These are phyloP conservation scores for Spodoptera littoralis DNA, from an alignment of 2,888 invertebrate species.

Conservation along the genomic window DNA sequence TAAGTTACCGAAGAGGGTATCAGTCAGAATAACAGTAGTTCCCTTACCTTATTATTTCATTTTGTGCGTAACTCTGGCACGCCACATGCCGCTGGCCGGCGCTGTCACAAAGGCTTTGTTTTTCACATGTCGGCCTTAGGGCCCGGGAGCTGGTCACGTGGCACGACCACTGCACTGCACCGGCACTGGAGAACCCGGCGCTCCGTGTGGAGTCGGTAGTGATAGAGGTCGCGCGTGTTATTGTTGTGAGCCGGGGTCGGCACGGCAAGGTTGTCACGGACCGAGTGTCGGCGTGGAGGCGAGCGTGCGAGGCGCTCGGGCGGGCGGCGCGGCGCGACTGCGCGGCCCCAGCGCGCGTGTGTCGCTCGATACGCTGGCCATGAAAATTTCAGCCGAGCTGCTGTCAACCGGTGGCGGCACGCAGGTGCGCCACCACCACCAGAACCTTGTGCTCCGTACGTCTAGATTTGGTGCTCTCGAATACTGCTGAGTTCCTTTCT, in stretches of 20 bases:
- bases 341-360: constrained; percentile 72
- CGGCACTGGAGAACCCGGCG: constrained; percentile 61
- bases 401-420: constrained; percentile 87
- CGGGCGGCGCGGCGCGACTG: constrained; percentile 79
- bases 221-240: constrained; percentile 70
- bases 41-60: constrained; percentile 87
- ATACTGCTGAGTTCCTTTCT: not conserved
- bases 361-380: constrained; percentile 87
- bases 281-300: constrained; percentile 65
- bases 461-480: not conserved
- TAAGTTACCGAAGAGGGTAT: not conserved
- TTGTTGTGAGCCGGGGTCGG: constrained; percentile 65
- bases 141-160: constrained; percentile 63
- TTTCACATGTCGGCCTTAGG: constrained; percentile 73
- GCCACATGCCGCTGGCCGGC: constrained; percentile 75
- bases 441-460: not conserved
- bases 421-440: constrained; percentile 72
- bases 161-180: constrained; percentile 71
- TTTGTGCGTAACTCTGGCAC: constrained; percentile 72
- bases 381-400: constrained; percentile 85
- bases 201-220: constrained; percentile 58
- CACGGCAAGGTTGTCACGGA: constrained; percentile 64
- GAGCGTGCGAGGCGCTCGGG: constrained; percentile 68
- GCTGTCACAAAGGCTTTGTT: constrained; percentile 69
- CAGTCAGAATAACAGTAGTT: constrained; percentile 18